These are phyloP conservation scores for Trichoplax adhaerens DNA, from an alignment of 37 sponge, comb jelly and placozoan species.

Conservation along the genomic window DNA sequence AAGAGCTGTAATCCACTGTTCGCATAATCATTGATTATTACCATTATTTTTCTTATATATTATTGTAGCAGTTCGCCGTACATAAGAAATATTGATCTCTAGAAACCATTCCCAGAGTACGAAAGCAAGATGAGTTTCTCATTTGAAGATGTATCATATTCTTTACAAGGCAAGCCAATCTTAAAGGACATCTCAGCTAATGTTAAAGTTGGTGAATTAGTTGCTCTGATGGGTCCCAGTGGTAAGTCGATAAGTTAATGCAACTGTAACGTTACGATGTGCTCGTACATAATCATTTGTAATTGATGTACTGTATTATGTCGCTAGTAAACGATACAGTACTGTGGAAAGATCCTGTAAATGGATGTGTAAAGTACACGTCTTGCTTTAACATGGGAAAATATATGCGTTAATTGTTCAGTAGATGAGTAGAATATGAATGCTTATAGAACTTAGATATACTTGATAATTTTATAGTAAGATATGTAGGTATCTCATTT, in stretches of 20 bases:
- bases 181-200: conserved; percentile 32
- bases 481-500: background rate
- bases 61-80: no score
- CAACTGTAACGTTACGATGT: background rate
- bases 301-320: background rate
- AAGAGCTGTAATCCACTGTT: no score
- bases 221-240: conserved; percentile 77
- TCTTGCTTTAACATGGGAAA: background rate
- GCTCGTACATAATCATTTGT: background rate
- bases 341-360: background rate
- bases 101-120: no score
- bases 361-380: background rate
- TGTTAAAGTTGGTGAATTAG: conserved; percentile 29
- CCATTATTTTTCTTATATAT: no score
- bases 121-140: no score
- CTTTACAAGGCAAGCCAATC: conserved; percentile 18
- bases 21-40: no score
- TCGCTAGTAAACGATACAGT: background rate
- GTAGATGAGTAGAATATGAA: no score
- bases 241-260: conserved; percentile 16
- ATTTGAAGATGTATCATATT: no score
- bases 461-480: background rate
- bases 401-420: no score
- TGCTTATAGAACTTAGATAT: no score
- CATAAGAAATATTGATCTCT: no score